A percentile compares a stretch with the other conserved stretches of the same genome.
Conservation (phyloP, 1,140 invertebrate genomes). For the Bombus ignitus region DNA sequence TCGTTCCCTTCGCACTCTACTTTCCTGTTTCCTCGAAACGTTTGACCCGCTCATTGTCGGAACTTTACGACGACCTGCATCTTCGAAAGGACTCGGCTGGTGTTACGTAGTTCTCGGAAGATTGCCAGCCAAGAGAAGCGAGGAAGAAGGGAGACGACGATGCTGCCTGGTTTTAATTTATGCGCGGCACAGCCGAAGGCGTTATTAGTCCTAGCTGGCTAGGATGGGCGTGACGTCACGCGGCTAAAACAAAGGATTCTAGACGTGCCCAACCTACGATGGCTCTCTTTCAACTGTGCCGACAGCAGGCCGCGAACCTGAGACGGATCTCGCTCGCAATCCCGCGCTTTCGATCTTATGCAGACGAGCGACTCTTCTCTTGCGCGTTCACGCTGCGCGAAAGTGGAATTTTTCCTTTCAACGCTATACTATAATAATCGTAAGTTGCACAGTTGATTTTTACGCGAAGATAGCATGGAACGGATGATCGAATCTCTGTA, state of each 20-base stretch:
- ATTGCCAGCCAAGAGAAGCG: conserved; percentile 21
- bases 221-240: conserved; percentile 79
- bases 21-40: neutral
- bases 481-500: too few relatives aligned
- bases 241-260: conserved; percentile 80
- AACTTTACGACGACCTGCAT: conserved; percentile 19
- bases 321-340: conserved; percentile 21
- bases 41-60: neutral
- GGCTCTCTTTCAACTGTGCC: conserved; percentile 73
- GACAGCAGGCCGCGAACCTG: conserved; percentile 57
- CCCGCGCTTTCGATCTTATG: neutral
- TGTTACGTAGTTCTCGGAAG: conserved; percentile 62
- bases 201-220: conserved; percentile 79
- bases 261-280: conserved; percentile 71
- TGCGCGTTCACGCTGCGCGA: too few relatives aligned
- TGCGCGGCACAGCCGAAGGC: conserved; percentile 75
- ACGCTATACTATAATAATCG: too few relatives aligned
- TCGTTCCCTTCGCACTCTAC: neutral
- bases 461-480: too few relatives aligned
- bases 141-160: conserved; percentile 36
- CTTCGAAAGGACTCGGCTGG: neutral
- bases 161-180: conserved; percentile 80
- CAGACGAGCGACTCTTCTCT: neutral
- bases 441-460: too few relatives aligned
- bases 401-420: too few relatives aligned